These are phyloP conservation scores for Wiebesia pumilae DNA, from an alignment of 1,140 invertebrate species.

Conservation along the genomic window DNA sequence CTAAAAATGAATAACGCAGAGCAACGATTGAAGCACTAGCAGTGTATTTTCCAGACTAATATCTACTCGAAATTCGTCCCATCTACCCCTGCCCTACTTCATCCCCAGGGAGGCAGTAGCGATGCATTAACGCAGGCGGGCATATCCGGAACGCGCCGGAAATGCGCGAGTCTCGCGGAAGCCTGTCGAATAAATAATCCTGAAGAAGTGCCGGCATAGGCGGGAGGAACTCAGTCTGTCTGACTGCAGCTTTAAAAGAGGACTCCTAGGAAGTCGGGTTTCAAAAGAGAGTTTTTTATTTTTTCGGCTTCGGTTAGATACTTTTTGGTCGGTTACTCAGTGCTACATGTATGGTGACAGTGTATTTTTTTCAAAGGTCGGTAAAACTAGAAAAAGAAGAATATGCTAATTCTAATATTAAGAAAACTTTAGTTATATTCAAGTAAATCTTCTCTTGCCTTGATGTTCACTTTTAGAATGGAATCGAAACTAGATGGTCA, in stretches of 20 bases:
- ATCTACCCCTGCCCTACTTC: conserved; percentile 59
- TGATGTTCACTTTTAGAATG: not conserved
- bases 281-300: not conserved
- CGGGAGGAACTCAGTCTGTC: not conserved
- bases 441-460: not conserved
- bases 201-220: conserved; percentile 59
- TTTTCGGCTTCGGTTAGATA: not conserved
- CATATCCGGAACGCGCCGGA: conserved; percentile 68
- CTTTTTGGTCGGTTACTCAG: not conserved
- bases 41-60: not conserved
- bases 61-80: conserved; percentile 62
- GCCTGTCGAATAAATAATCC: conserved; percentile 72
- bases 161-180: conserved; percentile 67
- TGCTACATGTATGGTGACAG: not conserved
- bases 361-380: not conserved
- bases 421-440: not conserved
- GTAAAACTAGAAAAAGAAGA: not conserved
- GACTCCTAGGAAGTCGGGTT: not conserved
- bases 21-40: not conserved
- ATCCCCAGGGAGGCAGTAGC: conserved; percentile 62
- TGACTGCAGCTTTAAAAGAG: not conserved
- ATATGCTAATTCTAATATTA: not conserved
- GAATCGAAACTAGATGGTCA: too few species aligned
- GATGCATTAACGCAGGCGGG: conserved; percentile 69
- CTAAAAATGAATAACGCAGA: not conserved